Evolutionary conservation across 2,888 invertebrate genomes (phyloP).

Genomic region (Neria commutata): DNA sequence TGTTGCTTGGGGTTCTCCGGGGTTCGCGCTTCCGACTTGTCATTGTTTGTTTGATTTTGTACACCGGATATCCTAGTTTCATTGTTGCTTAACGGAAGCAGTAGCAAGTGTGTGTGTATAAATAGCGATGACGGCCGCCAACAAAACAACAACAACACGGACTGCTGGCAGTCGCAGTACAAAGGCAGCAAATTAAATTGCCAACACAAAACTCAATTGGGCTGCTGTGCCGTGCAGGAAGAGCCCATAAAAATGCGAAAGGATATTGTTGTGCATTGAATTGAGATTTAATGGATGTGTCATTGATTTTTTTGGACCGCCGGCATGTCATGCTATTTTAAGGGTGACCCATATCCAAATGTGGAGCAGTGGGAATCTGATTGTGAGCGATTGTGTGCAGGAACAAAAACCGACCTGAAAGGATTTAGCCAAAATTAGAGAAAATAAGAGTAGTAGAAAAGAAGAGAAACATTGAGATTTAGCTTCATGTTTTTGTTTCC

Average conservation of each 20-base stretch:
- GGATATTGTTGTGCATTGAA: slow-evolving; percentile 26
- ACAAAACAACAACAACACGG: slow-evolving; percentile 25
- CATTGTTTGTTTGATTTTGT: slow-evolving; percentile 54
- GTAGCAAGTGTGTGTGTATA: not conserved
- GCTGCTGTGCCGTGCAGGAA: slow-evolving; percentile 29
- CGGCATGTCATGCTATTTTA: no score
- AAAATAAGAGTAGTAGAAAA: no score
- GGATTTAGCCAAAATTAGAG: no score
- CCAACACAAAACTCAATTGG: slow-evolving; percentile 49
- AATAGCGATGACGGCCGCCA: slow-evolving; percentile 38
- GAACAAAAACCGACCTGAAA: no score
- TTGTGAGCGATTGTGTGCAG: no score
- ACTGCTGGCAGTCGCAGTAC: slow-evolving; percentile 30
- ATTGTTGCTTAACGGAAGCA: slow-evolving; percentile 43
- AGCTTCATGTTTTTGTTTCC: no score
- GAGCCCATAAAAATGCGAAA: slow-evolving; percentile 22
- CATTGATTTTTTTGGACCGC: slow-evolving; percentile 5
- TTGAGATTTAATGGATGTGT: not conserved
- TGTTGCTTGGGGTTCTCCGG: no score
- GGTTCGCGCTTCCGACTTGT: slow-evolving; percentile 35
- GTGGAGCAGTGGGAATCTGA: no score
- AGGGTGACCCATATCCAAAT: no score
- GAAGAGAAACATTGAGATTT: no score
- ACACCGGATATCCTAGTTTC: slow-evolving; percentile 46
- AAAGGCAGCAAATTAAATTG: slow-evolving; percentile 53